A percentile compares a stretch with the other conserved stretches of the same genome.
Evolutionary conservation across 1,140 invertebrate genomes (phyloP).

Genomic region (Lucilia sericata): DNA sequence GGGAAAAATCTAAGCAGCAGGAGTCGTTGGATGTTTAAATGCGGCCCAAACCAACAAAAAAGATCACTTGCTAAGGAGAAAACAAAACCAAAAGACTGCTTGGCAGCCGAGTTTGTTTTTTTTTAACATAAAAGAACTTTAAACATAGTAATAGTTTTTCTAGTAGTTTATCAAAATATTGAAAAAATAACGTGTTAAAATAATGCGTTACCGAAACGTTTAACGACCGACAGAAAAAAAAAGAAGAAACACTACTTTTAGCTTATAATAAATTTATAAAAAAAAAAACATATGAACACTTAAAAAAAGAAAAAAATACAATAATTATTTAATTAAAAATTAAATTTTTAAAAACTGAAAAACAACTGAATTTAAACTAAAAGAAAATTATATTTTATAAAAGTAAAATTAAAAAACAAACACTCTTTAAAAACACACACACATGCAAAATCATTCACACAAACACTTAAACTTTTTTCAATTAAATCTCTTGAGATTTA

Average conservation of each 20-base stretch:
- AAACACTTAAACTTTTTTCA: neutral
- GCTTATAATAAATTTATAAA: slow-evolving; percentile 41
- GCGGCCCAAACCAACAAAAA: neutral
- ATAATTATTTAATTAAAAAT: slow-evolving; percentile 42
- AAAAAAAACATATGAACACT: slow-evolving; percentile 40
- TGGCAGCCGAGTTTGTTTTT: slow-evolving; percentile 26
- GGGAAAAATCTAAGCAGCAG: slow-evolving; percentile 2
- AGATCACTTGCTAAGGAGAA: neutral
- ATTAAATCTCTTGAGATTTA: no score
- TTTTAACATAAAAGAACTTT: slow-evolving; percentile 9
- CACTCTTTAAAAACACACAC: slow-evolving; percentile 21
- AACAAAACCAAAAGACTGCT: slow-evolving; percentile 26
- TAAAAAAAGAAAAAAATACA: slow-evolving; percentile 41
- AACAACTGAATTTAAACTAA: slow-evolving; percentile 42
- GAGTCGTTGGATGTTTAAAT: neutral
- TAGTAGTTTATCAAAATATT: slow-evolving; percentile 35
- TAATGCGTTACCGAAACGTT: slow-evolving; percentile 34
- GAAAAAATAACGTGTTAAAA: slow-evolving; percentile 21
- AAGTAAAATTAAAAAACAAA: slow-evolving; percentile 1
- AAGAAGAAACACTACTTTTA: slow-evolving; percentile 40
- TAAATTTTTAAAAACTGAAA: slow-evolving; percentile 37
- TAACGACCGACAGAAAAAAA: slow-evolving; percentile 26
- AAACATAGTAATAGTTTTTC: slow-evolving; percentile 38
- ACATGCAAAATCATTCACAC: neutral
- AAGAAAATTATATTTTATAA: slow-evolving; percentile 42